Base-by-base conservation (phyloP, 2,888 invertebrate genomes). In the Gymnosoma rotundatum region DNA sequence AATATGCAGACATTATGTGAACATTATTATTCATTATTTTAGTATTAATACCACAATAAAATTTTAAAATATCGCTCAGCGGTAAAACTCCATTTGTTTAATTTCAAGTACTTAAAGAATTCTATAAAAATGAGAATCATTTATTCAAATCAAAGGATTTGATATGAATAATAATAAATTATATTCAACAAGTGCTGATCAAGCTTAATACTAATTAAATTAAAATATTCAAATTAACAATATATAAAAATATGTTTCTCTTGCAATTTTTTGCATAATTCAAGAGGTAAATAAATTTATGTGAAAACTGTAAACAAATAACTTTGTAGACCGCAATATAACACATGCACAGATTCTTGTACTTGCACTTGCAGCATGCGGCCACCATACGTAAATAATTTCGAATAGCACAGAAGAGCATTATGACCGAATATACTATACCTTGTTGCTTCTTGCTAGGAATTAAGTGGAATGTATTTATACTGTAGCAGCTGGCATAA, bases 391-490 rank as follows among this genome's bases (percentile, higher is more conserved):
- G n/a, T 67, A 80, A 80, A 67, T 67, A 67, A 74, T 74, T 74
- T 61, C 25, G 8, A 32, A 70, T 16, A 54, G n/a, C 60, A 54
- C 16, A 66, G 21, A 32, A 60, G 73, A 25, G 42, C 18, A 67
- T 64, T 58, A 38, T 50, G 66, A 38, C 16, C 25, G 50, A 20
- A 16, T 2, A 20, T 6, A 20, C 20, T 56, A 50, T 75, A 79
- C 70, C 79, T 73, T 83, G 83, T 83, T 83, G 83, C 76, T 76
- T 83, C 72, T 83, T 52, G 50, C 32, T 12, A 16, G 48, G 6
- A 69, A n/a, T 63, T 42, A n/a, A 36, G 12, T 18, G 52, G 45
- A 63, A 58, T n/a, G 58, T 73, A 9, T n/a, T 63, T 52, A 12
- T n/a, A 63, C 16, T 2, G 36, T 38, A 70, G 48, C 70, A 81